Percentiles rank a stretch among this genome's conserved stretches.
These are phyloP conservation scores for Endomychus coccineus DNA, from an alignment of 2,888 invertebrate genomes.

Conservation along the genomic window DNA sequence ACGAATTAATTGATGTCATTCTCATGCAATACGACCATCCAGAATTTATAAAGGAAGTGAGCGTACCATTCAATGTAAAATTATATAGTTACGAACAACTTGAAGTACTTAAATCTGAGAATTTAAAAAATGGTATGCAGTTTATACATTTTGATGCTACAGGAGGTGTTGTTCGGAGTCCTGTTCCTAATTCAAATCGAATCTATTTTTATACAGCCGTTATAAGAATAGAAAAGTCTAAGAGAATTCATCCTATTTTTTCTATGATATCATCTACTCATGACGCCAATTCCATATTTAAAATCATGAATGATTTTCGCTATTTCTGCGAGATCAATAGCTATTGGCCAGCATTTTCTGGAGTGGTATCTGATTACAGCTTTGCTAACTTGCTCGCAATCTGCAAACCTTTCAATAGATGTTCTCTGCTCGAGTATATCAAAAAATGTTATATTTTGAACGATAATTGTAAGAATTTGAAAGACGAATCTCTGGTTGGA, in stretches of 20 bases:
- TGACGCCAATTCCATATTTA: neutral
- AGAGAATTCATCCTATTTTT: conserved; percentile 1
- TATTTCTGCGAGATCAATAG: neutral
- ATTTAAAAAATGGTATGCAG: neutral
- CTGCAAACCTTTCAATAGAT: conserved; percentile 2
- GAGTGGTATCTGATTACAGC: neutral
- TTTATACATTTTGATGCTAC: conserved; percentile 5
- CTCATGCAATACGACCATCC: conserved; percentile 2
- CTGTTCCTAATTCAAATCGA: neutral
- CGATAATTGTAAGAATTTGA: too few relatives aligned
- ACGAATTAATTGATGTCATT: conserved; percentile 1
- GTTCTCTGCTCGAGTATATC: neutral
- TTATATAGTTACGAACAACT: conserved; percentile 2
- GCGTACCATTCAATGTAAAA: conserved; percentile 1
- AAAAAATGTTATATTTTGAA: conserved; percentile 2
- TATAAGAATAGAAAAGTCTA: neutral
- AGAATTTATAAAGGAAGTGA: conserved; percentile 1
- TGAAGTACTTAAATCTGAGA: neutral
- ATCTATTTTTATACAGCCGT: conserved; percentile 1
- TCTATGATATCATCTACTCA: conserved; percentile 1
- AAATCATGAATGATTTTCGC: neutral
- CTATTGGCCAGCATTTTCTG: conserved; percentile 4
- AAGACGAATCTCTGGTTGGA: too few relatives aligned
- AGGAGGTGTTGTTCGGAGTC: neutral
- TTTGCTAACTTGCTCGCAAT: conserved; percentile 2